phyloP scores from a whole-genome alignment of 2,888 invertebrate genomes.

The Andrena marginata region DNA sequence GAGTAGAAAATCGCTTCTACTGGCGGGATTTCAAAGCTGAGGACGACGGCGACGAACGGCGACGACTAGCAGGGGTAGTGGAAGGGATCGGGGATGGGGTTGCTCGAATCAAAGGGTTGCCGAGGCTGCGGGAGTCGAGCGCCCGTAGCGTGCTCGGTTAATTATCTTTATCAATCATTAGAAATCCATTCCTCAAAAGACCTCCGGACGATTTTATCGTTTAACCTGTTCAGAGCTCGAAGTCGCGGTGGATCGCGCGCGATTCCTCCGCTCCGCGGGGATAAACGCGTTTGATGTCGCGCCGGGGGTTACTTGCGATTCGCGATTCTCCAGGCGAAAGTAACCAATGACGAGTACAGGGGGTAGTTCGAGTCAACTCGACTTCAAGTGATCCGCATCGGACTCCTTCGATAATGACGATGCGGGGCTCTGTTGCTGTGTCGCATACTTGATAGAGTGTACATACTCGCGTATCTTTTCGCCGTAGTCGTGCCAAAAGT shows the following conservation, averaged over 20 bases:
- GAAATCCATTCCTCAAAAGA: slow-evolving; percentile 75
- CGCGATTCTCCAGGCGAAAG: slow-evolving; percentile 29
- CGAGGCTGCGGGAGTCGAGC: slow-evolving; percentile 59
- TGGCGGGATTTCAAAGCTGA: slow-evolving; percentile 70
- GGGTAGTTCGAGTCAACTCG: slow-evolving; percentile 5
- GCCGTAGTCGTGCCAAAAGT: too few species aligned
- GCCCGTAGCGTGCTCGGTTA: slow-evolving; percentile 73
- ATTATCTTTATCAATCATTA: slow-evolving; percentile 82
- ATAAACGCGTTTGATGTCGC: slow-evolving; percentile 60
- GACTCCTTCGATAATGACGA: background rate
- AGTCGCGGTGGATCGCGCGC: slow-evolving; percentile 40
- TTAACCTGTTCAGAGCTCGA: slow-evolving; percentile 48
- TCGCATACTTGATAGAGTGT: background rate
- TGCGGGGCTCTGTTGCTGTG: too few species aligned
- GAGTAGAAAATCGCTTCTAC: slow-evolving; percentile 73
- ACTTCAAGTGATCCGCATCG: background rate
- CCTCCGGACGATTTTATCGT: slow-evolving; percentile 67
- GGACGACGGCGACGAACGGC: slow-evolving; percentile 48
- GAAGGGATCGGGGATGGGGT: slow-evolving; percentile 53
- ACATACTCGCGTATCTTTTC: background rate
- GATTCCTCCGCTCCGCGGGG: slow-evolving; percentile 38
- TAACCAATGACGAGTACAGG: slow-evolving; percentile 22
- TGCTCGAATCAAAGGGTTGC: slow-evolving; percentile 78
- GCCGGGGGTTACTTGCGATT: slow-evolving; percentile 15
- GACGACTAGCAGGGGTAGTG: slow-evolving; percentile 56